A percentile compares a stretch with the other conserved stretches of the same genome.
These are phyloP conservation scores for Ciona savignyi DNA, from an alignment of 23 tunicate genomes.

Conservation along the genomic window DNA sequence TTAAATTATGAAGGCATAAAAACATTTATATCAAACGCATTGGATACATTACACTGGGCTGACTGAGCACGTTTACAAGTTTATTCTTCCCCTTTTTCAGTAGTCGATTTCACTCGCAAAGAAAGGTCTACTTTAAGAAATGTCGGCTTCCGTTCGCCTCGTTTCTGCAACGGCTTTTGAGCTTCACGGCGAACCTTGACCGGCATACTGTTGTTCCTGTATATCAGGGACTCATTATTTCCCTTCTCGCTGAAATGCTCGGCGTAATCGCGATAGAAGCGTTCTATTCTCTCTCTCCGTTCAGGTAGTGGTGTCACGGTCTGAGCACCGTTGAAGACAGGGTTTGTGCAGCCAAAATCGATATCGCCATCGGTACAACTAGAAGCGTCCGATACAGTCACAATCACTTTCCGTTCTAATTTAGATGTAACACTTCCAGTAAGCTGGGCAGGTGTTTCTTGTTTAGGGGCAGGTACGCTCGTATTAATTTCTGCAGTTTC, in stretches of 20 bases:
- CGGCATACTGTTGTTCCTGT: neutral
- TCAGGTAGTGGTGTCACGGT: neutral
- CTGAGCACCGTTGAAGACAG: neutral
- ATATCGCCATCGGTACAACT: neutral
- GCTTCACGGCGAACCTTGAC: neutral
- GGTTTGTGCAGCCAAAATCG: neutral
- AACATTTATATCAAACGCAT: too few relatives aligned
- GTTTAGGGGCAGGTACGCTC: too few relatives aligned
- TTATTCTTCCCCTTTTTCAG: neutral
- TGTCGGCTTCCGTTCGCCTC: too few relatives aligned
- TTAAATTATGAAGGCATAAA: too few relatives aligned
- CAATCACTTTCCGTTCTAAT: neutral
- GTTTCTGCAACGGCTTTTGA: neutral
- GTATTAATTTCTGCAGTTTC: too few relatives aligned
- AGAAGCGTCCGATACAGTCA: neutral
- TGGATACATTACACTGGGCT: too few relatives aligned
- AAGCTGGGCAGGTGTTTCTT: too few relatives aligned
- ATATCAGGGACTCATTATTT: neutral
- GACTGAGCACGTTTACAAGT: too few relatives aligned
- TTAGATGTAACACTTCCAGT: too few relatives aligned
- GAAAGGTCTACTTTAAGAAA: neutral
- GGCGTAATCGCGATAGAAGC: neutral
- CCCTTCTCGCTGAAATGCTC: neutral
- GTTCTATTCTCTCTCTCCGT: constrained; percentile 4
- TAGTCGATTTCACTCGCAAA: neutral